A percentile compares a stretch with the other conserved stretches of the same genome.
Conservation (phyloP, 2,113 vertebrate genomes). For the Rhea americana region DNA sequence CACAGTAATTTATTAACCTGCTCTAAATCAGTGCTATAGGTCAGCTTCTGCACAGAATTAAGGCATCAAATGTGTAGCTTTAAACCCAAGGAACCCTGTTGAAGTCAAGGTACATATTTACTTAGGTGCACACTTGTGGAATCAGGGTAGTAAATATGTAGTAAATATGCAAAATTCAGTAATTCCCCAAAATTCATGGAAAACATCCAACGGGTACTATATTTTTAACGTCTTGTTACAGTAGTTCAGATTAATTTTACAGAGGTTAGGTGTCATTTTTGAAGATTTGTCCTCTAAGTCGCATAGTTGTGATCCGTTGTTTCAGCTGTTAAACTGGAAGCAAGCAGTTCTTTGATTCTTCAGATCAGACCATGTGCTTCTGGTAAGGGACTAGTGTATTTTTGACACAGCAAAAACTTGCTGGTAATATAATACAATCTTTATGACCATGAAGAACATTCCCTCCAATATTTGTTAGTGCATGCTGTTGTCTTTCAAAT, state of each 20-base stretch:
- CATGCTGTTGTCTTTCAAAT: conserved; percentile 21
- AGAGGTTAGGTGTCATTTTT: background rate
- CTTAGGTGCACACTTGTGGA: background rate
- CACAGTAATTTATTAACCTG: background rate
- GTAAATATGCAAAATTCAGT: background rate
- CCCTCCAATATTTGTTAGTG: background rate
- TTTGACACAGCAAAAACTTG: background rate
- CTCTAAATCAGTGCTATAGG: background rate
- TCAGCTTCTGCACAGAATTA: background rate
- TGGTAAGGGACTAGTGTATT: background rate
- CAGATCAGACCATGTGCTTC: background rate
- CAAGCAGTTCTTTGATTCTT: background rate
- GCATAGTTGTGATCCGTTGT: background rate
- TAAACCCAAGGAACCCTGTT: background rate
- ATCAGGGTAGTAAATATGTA: background rate
- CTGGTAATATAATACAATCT: background rate
- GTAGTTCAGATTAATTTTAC: background rate
- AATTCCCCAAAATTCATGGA: background rate
- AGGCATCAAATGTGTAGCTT: background rate
- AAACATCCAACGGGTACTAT: background rate
- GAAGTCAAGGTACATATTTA: background rate
- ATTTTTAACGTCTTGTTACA: background rate
- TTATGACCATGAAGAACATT: background rate
- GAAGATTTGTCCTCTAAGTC: background rate
- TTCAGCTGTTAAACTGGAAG: background rate